Evolutionary conservation across 1,140 invertebrate species (phyloP), one percentile per base, ranked within the genome.

Genomic region (Odontomachus brunneus): DNA sequence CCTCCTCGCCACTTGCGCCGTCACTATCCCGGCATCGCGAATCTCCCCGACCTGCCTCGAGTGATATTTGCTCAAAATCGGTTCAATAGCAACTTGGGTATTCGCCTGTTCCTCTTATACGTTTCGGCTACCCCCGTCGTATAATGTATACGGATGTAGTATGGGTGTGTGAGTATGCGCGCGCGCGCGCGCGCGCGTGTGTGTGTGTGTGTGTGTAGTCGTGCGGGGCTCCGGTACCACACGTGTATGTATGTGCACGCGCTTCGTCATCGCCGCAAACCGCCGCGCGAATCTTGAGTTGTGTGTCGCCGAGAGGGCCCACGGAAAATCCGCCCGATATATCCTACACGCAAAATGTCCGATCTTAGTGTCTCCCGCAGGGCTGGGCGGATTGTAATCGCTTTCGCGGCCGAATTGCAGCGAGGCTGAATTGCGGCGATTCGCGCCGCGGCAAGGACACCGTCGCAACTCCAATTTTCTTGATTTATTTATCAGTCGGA

Each of bases 31-130:
- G 72, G 87, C 84, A 90, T 90, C 91, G 87, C 86, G 89, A 89
- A 89, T 91, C 90, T 88, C 88, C 88, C 91, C 90, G 90, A 91
- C 90, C 92, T 90, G 91, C 91, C 92, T 92, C 91, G 88, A 94
- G 92, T 93, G 92, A 94, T 94, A 94, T 94, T 94, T 94, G 92
- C 93, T 93, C 92, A 91, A 94, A 94, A 94, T 94, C 93, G 93
- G 93, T 94, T 94, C 93, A 94, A 94, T 94, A 93, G 93, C 92
- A 94, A 94, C 93, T 94, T 94, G 93, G 93, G 88, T 92, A 94
- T 92, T 92, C 91, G 92, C 90, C 92, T 93, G 92, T 93, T 93
- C 91, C 91, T 93, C 92, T 94, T 93, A 93, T 93, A 93, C 86
- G 86, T 88, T 88, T 88, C 83, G 86, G 86, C 66, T 72, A 83